Percentiles rank a stretch among this genome's conserved stretches.
Conservation (phyloP, 2,797 vertebrate genomes). For the Meda fulgida region DNA sequence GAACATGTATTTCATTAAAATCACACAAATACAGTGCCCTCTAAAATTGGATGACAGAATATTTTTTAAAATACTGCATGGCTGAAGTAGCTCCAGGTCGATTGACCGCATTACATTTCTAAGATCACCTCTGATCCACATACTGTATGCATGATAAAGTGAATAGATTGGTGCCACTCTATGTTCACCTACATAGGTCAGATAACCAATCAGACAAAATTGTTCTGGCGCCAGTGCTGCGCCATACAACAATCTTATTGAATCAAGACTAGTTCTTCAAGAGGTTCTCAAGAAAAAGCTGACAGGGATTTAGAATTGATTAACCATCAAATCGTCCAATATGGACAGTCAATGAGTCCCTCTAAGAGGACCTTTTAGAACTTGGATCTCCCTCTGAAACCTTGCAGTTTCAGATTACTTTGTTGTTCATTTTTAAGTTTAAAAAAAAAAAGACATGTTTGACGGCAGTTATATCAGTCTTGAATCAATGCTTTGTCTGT, state of each 20-base stretch:
- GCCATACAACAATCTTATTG: not conserved
- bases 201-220: not conserved
- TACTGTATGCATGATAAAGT: not conserved
- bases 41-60: not conserved
- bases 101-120: not conserved
- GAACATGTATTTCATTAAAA: not conserved
- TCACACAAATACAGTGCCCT: not conserved
- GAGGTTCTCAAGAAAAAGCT: slow-evolving; percentile 48
- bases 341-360: slow-evolving; percentile 74
- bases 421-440: slow-evolving; percentile 68
- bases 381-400: slow-evolving; percentile 78
- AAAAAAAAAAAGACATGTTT: slow-evolving; percentile 70
- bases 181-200: slow-evolving; percentile 3
- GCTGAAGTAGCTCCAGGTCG: not conserved
- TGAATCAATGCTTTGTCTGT: slow-evolving; percentile 73
- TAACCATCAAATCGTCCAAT: slow-evolving; percentile 81
- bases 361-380: slow-evolving; percentile 71
- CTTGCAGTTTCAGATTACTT: slow-evolving; percentile 71
- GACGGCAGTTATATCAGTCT: slow-evolving; percentile 70
- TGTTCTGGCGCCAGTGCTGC: not conserved
- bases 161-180: not conserved
- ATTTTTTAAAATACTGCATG: not conserved
- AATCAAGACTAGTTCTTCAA: slow-evolving; percentile 9
- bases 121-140: not conserved
- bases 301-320: slow-evolving; percentile 76